phyloP scores from a whole-genome alignment of 2,888 invertebrate genomes.

The Tetragonula carbonaria region DNA sequence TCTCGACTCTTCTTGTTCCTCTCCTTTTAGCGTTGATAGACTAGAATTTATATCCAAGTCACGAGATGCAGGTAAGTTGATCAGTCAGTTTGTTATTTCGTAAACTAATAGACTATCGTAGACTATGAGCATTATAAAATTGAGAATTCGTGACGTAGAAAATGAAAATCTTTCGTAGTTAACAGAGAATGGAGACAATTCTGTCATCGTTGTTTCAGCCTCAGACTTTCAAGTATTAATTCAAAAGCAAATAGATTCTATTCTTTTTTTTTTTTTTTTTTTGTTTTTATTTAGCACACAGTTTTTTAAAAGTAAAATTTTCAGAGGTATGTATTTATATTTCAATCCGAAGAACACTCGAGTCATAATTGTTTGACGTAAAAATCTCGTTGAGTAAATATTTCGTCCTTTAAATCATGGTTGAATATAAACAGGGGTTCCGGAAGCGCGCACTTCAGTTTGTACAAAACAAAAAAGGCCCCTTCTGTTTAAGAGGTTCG shows the following conservation, averaged over 20 bases:
- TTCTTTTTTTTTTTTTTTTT: background rate
- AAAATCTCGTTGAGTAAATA: conserved; percentile 34
- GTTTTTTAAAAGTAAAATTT: background rate
- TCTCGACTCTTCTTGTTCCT: background rate
- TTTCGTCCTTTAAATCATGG: conserved; percentile 35
- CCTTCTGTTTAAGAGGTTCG: conserved; percentile 49
- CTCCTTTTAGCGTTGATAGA: background rate
- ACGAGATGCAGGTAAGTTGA: conserved; percentile 12
- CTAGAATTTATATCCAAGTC: background rate
- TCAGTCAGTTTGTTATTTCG: background rate
- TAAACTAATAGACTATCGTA: no score
- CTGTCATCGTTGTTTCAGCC: background rate
- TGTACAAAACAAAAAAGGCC: conserved; percentile 48
- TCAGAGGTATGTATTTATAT: conserved; percentile 12
- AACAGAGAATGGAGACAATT: background rate
- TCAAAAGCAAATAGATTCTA: background rate
- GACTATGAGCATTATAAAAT: no score
- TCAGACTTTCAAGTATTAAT: background rate
- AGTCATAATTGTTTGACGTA: conserved; percentile 24
- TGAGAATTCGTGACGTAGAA: background rate
- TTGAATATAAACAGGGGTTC: conserved; percentile 49
- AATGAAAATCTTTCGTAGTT: background rate
- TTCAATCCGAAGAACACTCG: background rate
- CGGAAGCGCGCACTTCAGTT: conserved; percentile 42
- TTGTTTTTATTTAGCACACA: background rate